Evolutionary conservation across 2,888 invertebrate genomes (phyloP).

Genomic region (Carpatolechia fugitivella): DNA sequence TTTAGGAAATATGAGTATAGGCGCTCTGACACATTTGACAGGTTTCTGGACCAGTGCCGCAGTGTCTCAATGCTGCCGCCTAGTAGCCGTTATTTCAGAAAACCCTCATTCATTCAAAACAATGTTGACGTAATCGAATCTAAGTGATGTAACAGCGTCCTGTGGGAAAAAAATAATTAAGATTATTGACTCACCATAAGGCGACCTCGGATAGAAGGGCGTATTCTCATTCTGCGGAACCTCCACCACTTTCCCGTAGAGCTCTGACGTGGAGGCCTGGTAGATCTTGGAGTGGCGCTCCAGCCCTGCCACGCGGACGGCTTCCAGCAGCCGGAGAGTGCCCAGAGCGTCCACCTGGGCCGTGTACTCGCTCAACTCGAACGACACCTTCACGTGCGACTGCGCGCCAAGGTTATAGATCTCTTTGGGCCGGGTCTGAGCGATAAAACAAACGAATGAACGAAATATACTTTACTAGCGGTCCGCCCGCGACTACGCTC

Average conservation of each 20-base stretch:
- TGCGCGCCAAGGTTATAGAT: constrained; percentile 99
- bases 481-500: too few species aligned
- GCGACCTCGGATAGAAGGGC: constrained; percentile 97
- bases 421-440: constrained; percentile 89
- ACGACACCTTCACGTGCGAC: constrained; percentile 99
- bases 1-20: too few species aligned
- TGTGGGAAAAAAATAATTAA: neutral
- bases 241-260: constrained; percentile 95
- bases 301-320: constrained; percentile 92
- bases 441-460: too few species aligned
- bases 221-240: constrained; percentile 96
- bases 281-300: constrained; percentile 91
- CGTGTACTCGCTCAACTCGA: constrained; percentile 99
- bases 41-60: too few species aligned
- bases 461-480: too few species aligned
- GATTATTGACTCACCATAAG: constrained; percentile 86
- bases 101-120: too few species aligned
- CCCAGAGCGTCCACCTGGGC: constrained; percentile 99
- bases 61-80: too few species aligned
- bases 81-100: too few species aligned
- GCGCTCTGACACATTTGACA: too few species aligned
- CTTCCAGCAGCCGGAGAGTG: constrained; percentile 93
- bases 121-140: too few species aligned
- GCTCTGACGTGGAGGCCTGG: constrained; percentile 97
- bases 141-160: too few species aligned